A percentile compares a stretch with the other conserved stretches of the same genome.
These are phyloP conservation scores for Physocephala rufipes DNA, from an alignment of 2,888 invertebrate genomes.

Conservation along the genomic window DNA sequence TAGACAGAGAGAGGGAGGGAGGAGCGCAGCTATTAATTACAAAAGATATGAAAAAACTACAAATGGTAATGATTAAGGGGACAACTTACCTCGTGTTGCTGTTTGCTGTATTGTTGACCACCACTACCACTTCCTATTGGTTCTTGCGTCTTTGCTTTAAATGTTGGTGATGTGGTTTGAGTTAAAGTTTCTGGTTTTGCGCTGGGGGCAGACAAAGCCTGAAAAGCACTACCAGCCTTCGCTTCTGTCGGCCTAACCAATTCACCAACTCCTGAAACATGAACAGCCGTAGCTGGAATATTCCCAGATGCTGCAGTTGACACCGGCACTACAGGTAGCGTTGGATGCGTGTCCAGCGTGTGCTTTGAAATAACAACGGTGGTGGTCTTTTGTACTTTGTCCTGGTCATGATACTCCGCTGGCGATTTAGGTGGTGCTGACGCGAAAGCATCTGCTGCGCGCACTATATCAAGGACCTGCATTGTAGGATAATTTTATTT, in stretches of 20 bases:
- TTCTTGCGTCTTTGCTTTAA: constrained; percentile 43
- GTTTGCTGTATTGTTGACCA: constrained; percentile 15
- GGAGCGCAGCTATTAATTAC: neutral
- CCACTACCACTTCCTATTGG: constrained; percentile 37
- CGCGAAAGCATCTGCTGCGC: constrained; percentile 73
- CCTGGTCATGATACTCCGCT: constrained; percentile 69
- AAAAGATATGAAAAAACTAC: constrained; percentile 39
- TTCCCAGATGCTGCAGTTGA: constrained; percentile 47
- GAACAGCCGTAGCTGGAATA: constrained; percentile 54
- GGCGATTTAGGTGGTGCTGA: constrained; percentile 78
- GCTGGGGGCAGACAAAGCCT: constrained; percentile 32
- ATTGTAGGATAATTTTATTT: constrained; percentile 7
- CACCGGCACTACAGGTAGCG: constrained; percentile 55
- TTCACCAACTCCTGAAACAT: too few species aligned
- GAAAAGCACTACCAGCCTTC: neutral
- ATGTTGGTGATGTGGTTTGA: constrained; percentile 30
- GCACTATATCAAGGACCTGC: constrained; percentile 87
- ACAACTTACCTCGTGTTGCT: constrained; percentile 57
- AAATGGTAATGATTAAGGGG: neutral
- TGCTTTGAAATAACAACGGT: constrained; percentile 95
- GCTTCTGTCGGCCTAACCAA: constrained; percentile 60
- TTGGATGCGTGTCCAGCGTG: constrained; percentile 74
- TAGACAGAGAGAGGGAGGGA: too few species aligned
- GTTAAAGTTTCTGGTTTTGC: constrained; percentile 39
- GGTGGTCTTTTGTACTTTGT: constrained; percentile 81